Conservation (phyloP, 1,140 invertebrate genomes). For the Triops cancriformis region DNA sequence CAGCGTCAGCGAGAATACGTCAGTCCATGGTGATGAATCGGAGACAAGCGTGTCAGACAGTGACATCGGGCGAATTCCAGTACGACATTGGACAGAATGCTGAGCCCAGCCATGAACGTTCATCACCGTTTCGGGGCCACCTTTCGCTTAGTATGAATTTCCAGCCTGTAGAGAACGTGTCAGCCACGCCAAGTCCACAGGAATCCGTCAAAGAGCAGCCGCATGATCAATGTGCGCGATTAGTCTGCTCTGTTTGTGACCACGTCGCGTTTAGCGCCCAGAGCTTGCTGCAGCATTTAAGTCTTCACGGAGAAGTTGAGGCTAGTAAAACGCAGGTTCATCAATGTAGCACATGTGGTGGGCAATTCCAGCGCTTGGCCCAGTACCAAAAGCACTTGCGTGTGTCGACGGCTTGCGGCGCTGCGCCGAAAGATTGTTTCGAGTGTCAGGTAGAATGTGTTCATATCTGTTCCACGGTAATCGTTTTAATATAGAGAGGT, state of each 20-base stretch:
- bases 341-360: neutral
- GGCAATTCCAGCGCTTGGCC: neutral
- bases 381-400: neutral
- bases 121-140: neutral
- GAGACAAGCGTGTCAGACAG: neutral
- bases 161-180: neutral
- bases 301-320: neutral
- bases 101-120: neutral
- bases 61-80: neutral
- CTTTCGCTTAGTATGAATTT: neutral
- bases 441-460: neutral
- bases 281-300: neutral
- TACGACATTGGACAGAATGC: neutral
- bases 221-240: neutral
- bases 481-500: too few relatives aligned
- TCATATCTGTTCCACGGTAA: too few relatives aligned
- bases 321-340: neutral
- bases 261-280: neutral
- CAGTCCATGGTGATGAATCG: neutral
- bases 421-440: neutral
- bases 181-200: neutral
- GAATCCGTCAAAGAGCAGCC: neutral
- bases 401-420: neutral
- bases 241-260: neutral
- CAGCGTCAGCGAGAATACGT: neutral